Evolutionary conservation across 2,113 vertebrate genomes (phyloP).

Genomic region (Neodon shergylaensis): DNA sequence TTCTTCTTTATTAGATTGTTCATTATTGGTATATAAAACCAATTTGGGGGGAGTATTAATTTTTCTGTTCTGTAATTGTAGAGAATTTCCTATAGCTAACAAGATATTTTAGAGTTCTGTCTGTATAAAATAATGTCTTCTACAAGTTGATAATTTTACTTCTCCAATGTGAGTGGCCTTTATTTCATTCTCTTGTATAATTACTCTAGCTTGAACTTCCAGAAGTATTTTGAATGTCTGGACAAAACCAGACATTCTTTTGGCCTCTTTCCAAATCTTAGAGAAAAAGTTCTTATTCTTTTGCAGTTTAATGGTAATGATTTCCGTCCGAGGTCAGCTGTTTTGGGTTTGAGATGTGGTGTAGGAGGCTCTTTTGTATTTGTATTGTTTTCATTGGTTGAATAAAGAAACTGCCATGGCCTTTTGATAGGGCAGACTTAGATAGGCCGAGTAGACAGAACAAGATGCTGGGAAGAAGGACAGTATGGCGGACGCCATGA

Average conservation of each 20-base stretch:
- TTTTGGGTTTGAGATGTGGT: no score
- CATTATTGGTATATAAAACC: neutral
- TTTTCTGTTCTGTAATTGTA: neutral
- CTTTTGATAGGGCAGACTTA: neutral
- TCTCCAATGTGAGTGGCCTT: neutral
- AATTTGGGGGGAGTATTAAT: neutral
- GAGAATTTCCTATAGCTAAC: neutral
- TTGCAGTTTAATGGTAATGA: neutral
- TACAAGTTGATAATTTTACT: neutral
- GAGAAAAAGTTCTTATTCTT: neutral
- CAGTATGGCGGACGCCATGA: no score
- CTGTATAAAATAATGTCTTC: neutral
- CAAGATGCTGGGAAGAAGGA: no score
- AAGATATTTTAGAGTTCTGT: neutral
- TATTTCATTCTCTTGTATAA: slow-evolving; percentile 7
- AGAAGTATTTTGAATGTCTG: neutral
- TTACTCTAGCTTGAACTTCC: neutral
- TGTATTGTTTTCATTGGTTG: no score
- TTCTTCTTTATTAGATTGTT: neutral
- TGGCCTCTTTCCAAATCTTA: neutral
- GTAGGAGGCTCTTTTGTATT: no score
- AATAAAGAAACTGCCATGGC: no score
- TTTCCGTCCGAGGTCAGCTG: neutral
- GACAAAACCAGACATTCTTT: neutral
- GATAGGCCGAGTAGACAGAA: no score